Conservation (phyloP, 2,797 vertebrate species). For the Phaenicophaeus curvirostris region DNA sequence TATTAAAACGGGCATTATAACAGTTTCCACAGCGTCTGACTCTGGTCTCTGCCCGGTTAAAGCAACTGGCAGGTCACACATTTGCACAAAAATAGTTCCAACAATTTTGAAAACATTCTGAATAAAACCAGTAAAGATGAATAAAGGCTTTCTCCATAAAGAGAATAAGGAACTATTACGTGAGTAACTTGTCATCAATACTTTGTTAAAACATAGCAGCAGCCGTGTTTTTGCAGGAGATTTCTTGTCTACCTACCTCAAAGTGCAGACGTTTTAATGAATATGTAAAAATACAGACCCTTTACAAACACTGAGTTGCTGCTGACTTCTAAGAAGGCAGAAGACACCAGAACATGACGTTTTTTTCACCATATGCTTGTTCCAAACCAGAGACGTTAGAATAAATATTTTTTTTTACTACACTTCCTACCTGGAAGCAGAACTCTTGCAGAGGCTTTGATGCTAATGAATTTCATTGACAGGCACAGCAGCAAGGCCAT, state of each 20-base stretch:
- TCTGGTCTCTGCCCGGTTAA: neutral
- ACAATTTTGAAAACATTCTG: neutral
- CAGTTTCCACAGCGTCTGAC: neutral
- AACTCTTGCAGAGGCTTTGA: neutral
- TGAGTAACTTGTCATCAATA: too few relatives aligned
- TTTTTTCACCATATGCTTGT: neutral
- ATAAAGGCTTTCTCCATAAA: neutral
- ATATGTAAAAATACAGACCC: neutral
- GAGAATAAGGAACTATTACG: neutral
- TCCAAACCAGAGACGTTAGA: neutral
- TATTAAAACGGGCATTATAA: neutral
- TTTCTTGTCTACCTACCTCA: neutral
- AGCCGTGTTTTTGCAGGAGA: neutral
- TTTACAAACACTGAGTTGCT: neutral
- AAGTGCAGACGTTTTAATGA: neutral
- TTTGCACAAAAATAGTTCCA: neutral
- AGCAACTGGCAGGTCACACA: neutral
- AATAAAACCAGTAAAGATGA: neutral
- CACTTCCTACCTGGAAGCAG: neutral
- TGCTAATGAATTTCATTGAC: neutral
- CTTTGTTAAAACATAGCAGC: neutral
- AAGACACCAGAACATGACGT: rapidly evolving
- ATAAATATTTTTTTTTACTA: neutral
- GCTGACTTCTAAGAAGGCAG: neutral
- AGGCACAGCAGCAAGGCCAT: neutral